Conservation (phyloP, 2,888 invertebrate genomes). For the Acleris holmiana region DNA sequence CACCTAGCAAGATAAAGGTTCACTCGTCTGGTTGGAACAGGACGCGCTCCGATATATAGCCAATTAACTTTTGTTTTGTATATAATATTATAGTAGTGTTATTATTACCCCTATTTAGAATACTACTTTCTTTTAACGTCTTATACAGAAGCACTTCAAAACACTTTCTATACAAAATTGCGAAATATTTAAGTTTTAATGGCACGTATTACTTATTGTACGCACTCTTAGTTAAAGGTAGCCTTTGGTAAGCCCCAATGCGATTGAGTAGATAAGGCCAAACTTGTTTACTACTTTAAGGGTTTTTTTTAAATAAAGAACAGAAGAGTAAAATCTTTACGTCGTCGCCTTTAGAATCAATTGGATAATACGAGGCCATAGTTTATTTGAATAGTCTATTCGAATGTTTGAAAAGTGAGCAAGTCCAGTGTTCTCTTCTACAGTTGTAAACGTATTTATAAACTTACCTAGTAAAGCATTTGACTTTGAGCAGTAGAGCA, state of each 20-base stretch:
- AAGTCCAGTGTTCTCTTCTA: not conserved
- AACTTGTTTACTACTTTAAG: too few relatives aligned
- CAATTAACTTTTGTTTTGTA: conserved; percentile 26
- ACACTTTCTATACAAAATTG: not conserved
- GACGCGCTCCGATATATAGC: conserved; percentile 12
- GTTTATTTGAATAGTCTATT: not conserved
- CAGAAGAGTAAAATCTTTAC: not conserved
- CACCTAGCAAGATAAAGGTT: conserved; percentile 34
- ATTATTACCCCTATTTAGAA: not conserved
- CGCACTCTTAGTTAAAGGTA: too few relatives aligned
- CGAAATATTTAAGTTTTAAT: too few relatives aligned
- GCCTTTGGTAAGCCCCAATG: too few relatives aligned
- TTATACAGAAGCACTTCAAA: not conserved
- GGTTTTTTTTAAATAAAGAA: too few relatives aligned
- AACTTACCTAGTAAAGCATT: too few relatives aligned
- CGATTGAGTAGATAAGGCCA: too few relatives aligned
- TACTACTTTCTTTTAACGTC: not conserved
- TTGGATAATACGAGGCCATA: conserved; percentile 1
- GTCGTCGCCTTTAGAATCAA: not conserved
- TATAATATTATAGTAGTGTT: not conserved
- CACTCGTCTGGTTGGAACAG: conserved; percentile 32
- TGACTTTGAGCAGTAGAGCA: too few relatives aligned
- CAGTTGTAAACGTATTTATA: too few relatives aligned
- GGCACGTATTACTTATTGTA: too few relatives aligned
- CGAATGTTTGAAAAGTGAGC: not conserved